A percentile compares a stretch with the other conserved stretches of the same genome.
These are phyloP conservation scores for Hippocampus comes DNA, from an alignment of 2,113 vertebrate genomes.

Conservation along the genomic window DNA sequence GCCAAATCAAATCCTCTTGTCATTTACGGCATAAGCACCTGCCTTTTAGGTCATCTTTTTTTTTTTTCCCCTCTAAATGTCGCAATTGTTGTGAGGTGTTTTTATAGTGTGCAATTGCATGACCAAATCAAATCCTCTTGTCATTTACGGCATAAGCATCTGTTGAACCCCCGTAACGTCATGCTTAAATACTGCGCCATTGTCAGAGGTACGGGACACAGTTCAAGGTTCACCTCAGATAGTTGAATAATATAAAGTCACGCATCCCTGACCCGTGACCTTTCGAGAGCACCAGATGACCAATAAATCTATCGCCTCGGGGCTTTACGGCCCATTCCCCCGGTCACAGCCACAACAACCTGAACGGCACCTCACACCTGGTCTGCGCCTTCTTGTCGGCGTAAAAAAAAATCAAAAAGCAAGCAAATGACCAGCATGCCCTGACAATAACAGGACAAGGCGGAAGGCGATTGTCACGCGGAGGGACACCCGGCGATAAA, in stretches of 20 bases:
- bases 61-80: not conserved
- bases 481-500: conserved; percentile 55
- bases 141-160: not conserved
- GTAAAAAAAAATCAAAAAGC: conserved; percentile 54
- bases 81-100: not conserved
- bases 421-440: conserved; percentile 50
- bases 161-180: not conserved
- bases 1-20: not conserved
- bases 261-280: conserved; percentile 71
- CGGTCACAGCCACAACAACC: conserved; percentile 67
- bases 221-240: conserved; percentile 65
- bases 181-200: conserved; percentile 19
- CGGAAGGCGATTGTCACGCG: conserved; percentile 28
- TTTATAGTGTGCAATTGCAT: not conserved
- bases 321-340: conserved; percentile 59
- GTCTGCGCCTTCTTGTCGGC: conserved; percentile 64
- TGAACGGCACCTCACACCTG: conserved; percentile 79
- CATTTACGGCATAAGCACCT: not conserved
- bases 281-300: conserved; percentile 60
- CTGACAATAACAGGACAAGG: conserved; percentile 52
- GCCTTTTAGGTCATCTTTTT: not conserved
- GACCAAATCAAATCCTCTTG: not conserved
- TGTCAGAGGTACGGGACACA: conserved; percentile 43
- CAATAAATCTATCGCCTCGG: conserved; percentile 65
- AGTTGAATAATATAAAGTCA: conserved; percentile 69